These are phyloP conservation scores for Heteropelma amictum DNA, from an alignment of 2,888 invertebrate species.

Conservation along the genomic window DNA sequence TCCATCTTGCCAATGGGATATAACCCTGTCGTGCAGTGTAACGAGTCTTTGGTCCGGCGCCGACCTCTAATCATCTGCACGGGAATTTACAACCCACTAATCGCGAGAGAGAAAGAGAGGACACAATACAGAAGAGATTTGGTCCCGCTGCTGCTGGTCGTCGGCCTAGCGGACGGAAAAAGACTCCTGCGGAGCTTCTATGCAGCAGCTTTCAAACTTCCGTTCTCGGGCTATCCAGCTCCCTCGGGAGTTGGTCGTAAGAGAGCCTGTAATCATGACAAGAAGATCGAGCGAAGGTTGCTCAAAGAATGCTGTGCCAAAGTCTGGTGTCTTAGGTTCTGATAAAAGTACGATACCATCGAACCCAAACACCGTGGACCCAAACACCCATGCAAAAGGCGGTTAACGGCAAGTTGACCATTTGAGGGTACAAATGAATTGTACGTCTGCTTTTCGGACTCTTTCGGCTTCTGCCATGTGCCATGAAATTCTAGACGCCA, in stretches of 20 bases:
- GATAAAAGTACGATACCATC: too few species aligned
- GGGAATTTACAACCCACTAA: slow-evolving; percentile 68
- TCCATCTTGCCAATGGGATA: slow-evolving; percentile 65
- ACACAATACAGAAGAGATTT: slow-evolving; percentile 35
- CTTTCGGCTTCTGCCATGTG: neutral
- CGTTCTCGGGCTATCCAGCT: slow-evolving; percentile 45
- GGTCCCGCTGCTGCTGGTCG: slow-evolving; percentile 36
- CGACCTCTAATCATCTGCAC: slow-evolving; percentile 72
- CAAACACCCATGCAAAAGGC: too few species aligned
- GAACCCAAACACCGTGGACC: too few species aligned
- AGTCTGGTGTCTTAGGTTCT: neutral
- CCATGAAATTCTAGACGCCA: slow-evolving; percentile 15
- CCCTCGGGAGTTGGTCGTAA: slow-evolving; percentile 1
- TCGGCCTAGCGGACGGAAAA: slow-evolving; percentile 31
- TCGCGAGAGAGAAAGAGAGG: slow-evolving; percentile 14
- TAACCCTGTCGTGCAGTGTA: slow-evolving; percentile 65
- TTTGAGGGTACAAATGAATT: slow-evolving; percentile 45
- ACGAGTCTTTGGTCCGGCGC: slow-evolving; percentile 63
- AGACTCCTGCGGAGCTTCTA: slow-evolving; percentile 37
- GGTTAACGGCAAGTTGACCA: too few species aligned
- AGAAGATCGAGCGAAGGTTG: slow-evolving; percentile 4
- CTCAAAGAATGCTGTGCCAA: slow-evolving; percentile 23
- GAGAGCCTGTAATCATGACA: neutral
- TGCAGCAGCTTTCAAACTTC: slow-evolving; percentile 14
- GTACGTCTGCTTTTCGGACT: slow-evolving; percentile 10